Evolutionary conservation across 2,113 vertebrate species (phyloP), one percentile per base, ranked within the genome.

Genomic region (Recurvirostra avosetta): DNA sequence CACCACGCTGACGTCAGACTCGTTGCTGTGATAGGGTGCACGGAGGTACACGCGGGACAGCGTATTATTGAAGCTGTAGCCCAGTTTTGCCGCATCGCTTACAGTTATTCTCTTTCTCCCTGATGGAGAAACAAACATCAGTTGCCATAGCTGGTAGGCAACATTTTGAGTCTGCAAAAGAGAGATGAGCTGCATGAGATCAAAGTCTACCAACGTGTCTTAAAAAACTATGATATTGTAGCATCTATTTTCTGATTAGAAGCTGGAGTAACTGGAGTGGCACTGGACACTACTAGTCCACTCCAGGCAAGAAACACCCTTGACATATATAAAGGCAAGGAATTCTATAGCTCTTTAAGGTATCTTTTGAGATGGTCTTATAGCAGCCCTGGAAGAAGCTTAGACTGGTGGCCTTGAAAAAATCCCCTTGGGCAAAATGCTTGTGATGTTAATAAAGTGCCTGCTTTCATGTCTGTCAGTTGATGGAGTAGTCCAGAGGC

Each of bases 61-160:
- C 0, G 88, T 96, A 3, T 97, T 96, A 55, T 94, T 97, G 96
- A 98, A 96, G 75, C 97, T 94, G 70, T 97, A 97, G 90, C 96
- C 96, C 53, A 96, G 84, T 36, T 94, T 95, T 65, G 86, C 81
- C 66, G 96, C 96, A n/a, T 97, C 90, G 53, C 88, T 97, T 81
- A 96, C 89, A 5, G 36, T 87, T 91, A 95, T 92, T 90, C 27
- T 94, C 76, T 93, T 98, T 91, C 86, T 94, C 41, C 96, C 95
- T 86, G 96, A 97, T 87, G 96, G 94, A 86, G 94, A 94, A 74
- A 96, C 88, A 97, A 97, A 97, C 84, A 96, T 79, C 97, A 97
- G 72, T 83, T 95, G 94, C 96, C 97, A 96, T 36, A 78, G 74
- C 81, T 96, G 80, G 78, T 96, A 97, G 75, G 95, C 89, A 93